A percentile compares a stretch with the other conserved stretches of the same genome.
These are phyloP conservation scores for Catharus ustulatus DNA, from an alignment of 2,797 vertebrate species.

Conservation along the genomic window DNA sequence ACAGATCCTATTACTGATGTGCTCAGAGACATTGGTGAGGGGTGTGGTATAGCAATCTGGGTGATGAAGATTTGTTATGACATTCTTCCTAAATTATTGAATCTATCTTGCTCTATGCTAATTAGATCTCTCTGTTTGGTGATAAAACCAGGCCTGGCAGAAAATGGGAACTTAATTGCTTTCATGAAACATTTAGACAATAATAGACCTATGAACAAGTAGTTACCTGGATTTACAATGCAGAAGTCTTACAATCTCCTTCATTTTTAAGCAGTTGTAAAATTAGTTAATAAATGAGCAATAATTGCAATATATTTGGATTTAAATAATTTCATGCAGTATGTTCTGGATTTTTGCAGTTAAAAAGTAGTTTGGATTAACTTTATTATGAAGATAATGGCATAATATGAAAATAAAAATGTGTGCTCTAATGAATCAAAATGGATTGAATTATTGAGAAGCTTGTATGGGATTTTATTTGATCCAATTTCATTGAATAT, in stretches of 20 bases:
- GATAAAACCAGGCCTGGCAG: slow-evolving; percentile 47
- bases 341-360: slow-evolving; percentile 12
- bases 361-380: slow-evolving; percentile 24
- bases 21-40: neutral
- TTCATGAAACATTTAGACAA: slow-evolving; percentile 48
- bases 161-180: slow-evolving; percentile 53
- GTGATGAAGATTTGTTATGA: slow-evolving; percentile 41
- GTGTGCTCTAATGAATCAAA: neutral
- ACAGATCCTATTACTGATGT: neutral
- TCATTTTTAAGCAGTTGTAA: slow-evolving; percentile 24
- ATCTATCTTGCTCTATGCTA: slow-evolving; percentile 35
- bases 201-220: slow-evolving; percentile 47
- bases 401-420: neutral
- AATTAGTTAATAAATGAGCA: slow-evolving; percentile 18
- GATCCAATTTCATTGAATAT: slow-evolving; percentile 13
- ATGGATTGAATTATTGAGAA: slow-evolving; percentile 41
- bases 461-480: slow-evolving; percentile 43
- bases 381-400: neutral
- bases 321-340: slow-evolving; percentile 7
- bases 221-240: slow-evolving; percentile 30
- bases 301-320: neutral
- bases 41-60: neutral
- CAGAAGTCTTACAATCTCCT: neutral
- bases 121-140: slow-evolving; percentile 42
- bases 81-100: slow-evolving; percentile 38